Conservation (phyloP, 2,113 vertebrate species). For the Abramis brama region DNA sequence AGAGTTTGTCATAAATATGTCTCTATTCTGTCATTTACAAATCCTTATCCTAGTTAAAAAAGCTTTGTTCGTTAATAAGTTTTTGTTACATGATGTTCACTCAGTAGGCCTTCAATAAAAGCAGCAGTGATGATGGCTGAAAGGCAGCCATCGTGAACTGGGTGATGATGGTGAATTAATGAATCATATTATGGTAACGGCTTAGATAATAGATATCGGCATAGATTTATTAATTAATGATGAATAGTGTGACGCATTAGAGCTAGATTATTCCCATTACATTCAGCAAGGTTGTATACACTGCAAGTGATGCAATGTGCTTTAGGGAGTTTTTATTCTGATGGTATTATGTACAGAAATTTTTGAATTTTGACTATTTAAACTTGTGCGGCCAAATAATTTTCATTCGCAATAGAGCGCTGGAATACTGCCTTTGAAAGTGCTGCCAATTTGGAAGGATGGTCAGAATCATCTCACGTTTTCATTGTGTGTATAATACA, state of each 20-base stretch:
- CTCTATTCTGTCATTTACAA: background rate
- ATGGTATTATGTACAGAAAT: background rate
- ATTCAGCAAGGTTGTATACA: background rate
- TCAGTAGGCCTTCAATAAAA: background rate
- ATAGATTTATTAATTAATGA: background rate
- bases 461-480: background rate
- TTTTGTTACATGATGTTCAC: background rate
- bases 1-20: background rate
- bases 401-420: background rate
- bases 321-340: background rate
- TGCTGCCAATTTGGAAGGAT: background rate
- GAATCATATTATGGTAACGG: background rate
- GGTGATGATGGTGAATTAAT: background rate
- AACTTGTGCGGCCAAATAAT: background rate
- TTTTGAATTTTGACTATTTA: background rate
- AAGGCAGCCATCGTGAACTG: background rate
- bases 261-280: background rate
- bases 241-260: background rate
- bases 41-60: background rate
- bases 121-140: background rate
- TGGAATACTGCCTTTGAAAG: background rate
- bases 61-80: background rate
- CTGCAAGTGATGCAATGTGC: background rate
- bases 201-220: background rate
- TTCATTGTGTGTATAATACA: background rate